These are phyloP conservation scores for Psylliodes chrysocephalus DNA, from an alignment of 2,888 invertebrate species.

Conservation along the genomic window DNA sequence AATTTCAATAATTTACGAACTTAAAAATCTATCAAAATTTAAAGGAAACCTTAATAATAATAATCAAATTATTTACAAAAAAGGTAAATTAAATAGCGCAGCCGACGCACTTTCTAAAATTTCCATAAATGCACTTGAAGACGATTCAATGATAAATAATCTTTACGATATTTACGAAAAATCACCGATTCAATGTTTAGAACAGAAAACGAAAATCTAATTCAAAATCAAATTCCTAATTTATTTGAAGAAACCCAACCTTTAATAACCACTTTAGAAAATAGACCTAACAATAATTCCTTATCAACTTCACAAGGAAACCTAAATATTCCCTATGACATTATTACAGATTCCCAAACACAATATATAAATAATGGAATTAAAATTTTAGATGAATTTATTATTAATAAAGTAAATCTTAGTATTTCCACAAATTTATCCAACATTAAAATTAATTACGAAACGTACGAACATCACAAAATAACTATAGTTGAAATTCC, in stretches of 20 bases:
- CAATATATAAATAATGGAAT: background rate
- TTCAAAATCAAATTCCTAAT: background rate
- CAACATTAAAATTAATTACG: slow-evolving; percentile 1
- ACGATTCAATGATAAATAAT: slow-evolving; percentile 15
- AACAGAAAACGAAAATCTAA: background rate
- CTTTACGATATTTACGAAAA: slow-evolving; percentile 1
- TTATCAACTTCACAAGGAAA: background rate
- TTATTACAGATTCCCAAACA: too few species aligned
- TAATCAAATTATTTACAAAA: background rate
- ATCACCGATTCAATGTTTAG: background rate
- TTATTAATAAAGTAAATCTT: background rate
- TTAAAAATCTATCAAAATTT: too few species aligned
- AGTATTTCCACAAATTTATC: background rate
- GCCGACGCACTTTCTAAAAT: slow-evolving; percentile 15
- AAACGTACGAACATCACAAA: too few species aligned
- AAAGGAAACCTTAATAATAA: too few species aligned
- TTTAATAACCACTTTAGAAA: too few species aligned
- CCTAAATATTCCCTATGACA: too few species aligned
- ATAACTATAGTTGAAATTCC: background rate
- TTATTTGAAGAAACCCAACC: background rate
- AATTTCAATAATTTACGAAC: too few species aligned
- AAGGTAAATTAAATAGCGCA: too few species aligned
- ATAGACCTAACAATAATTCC: background rate
- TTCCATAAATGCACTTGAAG: too few species aligned
- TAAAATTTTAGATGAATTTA: slow-evolving; percentile 7